A percentile compares a stretch with the other conserved stretches of the same genome.
Conservation (phyloP, 2,888 invertebrate genomes). For the Hipparchia semele region DNA sequence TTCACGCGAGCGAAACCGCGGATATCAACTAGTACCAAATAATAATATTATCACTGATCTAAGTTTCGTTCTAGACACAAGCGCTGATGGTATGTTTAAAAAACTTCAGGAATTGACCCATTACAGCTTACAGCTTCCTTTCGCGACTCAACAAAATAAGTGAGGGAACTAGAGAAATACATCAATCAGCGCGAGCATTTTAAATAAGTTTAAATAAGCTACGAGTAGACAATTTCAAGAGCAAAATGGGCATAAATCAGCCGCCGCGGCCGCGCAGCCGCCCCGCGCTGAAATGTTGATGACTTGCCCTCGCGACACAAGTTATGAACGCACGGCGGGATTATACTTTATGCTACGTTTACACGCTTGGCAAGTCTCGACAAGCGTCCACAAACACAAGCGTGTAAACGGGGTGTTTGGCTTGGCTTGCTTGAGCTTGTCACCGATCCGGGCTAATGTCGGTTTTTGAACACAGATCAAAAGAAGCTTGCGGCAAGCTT, state of each 20-base stretch:
- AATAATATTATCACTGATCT: too few species aligned
- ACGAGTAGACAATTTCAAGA: slow-evolving; percentile 69
- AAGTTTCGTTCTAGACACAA: not conserved
- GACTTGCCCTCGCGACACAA: slow-evolving; percentile 44
- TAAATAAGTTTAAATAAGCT: slow-evolving; percentile 48
- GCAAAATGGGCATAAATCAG: slow-evolving; percentile 72
- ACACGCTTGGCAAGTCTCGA: too few species aligned
- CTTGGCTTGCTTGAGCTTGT: too few species aligned
- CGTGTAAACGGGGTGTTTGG: too few species aligned
- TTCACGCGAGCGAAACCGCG: not conserved
- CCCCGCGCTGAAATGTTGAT: slow-evolving; percentile 74
- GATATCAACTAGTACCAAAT: not conserved
- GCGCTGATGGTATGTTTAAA: not conserved
- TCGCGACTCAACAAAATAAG: slow-evolving; percentile 17
- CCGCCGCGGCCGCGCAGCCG: slow-evolving; percentile 62
- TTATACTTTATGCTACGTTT: not conserved
- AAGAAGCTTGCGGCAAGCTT: too few species aligned
- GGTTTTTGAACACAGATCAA: too few species aligned
- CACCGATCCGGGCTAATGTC: too few species aligned
- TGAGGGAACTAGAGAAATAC: slow-evolving; percentile 38
- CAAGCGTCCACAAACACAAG: too few species aligned
- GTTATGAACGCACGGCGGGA: slow-evolving; percentile 21
- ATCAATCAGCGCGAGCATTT: slow-evolving; percentile 43
- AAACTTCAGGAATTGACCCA: not conserved
- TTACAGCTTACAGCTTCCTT: slow-evolving; percentile 18